A percentile compares a stretch with the other conserved stretches of the same genome.
These are phyloP conservation scores for Furcifer pardalis DNA, from an alignment of 2,797 vertebrate species.

Conservation along the genomic window DNA sequence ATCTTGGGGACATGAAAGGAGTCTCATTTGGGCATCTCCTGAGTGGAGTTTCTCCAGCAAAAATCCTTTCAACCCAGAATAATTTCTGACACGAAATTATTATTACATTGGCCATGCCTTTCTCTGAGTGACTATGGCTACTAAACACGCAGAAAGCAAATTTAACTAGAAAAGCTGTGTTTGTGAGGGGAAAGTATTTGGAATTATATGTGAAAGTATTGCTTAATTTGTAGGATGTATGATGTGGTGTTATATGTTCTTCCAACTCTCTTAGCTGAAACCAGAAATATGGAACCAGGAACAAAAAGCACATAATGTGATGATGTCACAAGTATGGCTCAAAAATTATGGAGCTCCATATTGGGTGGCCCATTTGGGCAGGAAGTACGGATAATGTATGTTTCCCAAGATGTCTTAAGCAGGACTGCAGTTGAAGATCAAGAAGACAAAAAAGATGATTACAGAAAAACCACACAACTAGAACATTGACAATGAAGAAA, in stretches of 20 bases:
- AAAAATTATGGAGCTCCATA: background rate
- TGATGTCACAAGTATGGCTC: background rate
- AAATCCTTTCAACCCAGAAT: too few species aligned
- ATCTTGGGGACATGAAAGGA: too few species aligned
- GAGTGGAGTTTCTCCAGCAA: too few species aligned
- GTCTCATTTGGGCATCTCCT: too few species aligned
- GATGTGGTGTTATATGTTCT: background rate
- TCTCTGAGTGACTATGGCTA: background rate
- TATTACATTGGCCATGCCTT: background rate
- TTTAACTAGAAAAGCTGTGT: background rate
- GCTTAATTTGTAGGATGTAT: background rate
- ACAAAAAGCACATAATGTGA: background rate
- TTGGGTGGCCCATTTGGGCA: background rate
- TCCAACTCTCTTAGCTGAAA: background rate
- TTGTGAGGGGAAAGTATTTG: too few species aligned
- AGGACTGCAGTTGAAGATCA: too few species aligned
- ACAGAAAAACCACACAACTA: too few species aligned
- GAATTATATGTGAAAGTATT: background rate
- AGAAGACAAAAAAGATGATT: too few species aligned
- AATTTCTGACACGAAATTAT: too few species aligned
- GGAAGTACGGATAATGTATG: too few species aligned
- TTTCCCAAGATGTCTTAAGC: too few species aligned
- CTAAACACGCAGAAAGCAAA: fast-evolving
- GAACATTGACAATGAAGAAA: too few species aligned
- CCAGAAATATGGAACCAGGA: background rate